Evolutionary conservation across 2,797 vertebrate genomes (phyloP).

Genomic region (Jordanella pulchra): DNA sequence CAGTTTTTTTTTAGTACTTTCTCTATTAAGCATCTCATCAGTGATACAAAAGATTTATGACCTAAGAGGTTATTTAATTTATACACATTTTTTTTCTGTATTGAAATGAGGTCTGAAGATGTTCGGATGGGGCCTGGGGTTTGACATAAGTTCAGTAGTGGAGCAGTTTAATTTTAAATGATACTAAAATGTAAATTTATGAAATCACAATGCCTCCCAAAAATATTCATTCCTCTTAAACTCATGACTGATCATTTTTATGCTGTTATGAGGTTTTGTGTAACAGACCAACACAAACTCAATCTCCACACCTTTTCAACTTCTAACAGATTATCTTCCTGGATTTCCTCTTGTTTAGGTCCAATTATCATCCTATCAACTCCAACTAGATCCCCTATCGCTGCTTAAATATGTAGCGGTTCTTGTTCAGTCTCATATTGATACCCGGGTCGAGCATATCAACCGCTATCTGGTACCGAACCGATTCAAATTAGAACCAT

Average conservation of each 20-base stretch:
- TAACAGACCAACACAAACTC: neutral
- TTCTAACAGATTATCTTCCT: too few relatives aligned
- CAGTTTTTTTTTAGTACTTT: conserved; percentile 21
- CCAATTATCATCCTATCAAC: neutral
- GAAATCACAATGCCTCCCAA: neutral
- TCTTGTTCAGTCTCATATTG: too few relatives aligned
- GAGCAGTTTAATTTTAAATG: neutral
- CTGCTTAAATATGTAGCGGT: neutral
- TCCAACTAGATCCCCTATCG: too few relatives aligned
- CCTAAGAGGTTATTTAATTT: conserved; percentile 27
- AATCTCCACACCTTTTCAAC: neutral
- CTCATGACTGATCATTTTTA: neutral
- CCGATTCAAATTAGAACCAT: too few relatives aligned
- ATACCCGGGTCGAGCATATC: too few relatives aligned
- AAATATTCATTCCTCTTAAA: neutral
- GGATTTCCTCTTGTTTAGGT: neutral
- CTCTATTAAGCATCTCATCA: conserved; percentile 32
- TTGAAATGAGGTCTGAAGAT: conserved; percentile 13
- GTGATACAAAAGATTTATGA: conserved; percentile 22
- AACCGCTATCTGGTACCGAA: too few relatives aligned
- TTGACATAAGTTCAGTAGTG: neutral
- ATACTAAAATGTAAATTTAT: neutral
- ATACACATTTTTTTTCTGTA: neutral
- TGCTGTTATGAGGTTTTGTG: too few relatives aligned
- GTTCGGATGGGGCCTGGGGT: neutral